Evolutionary conservation across 30 jellyfish, hydroid and myxozoan species (phyloP).

Genomic region (Pelagia noctiluca): DNA sequence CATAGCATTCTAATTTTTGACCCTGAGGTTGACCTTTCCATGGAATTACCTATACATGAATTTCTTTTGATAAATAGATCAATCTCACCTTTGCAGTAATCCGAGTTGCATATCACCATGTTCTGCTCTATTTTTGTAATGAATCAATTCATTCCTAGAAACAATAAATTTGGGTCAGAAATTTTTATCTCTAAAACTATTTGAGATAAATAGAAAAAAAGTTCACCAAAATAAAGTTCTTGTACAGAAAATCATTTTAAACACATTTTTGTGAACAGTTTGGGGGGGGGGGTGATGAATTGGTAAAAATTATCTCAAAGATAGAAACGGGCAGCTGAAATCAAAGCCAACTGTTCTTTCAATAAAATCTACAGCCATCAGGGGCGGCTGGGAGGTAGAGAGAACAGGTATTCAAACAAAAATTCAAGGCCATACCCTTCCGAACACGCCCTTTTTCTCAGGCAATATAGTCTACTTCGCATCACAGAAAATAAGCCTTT

Average conservation of each 20-base stretch:
- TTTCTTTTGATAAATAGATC: not conserved
- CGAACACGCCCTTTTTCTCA: no score
- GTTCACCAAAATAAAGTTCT: not conserved
- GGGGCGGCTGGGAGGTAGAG: no score
- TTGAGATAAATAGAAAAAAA: not conserved
- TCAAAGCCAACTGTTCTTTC: no score
- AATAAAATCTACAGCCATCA: no score
- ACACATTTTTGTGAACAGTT: not conserved
- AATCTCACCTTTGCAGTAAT: constrained; percentile 39
- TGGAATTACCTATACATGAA: no score
- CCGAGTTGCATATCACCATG: constrained; percentile 43
- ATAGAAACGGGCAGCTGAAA: no score
- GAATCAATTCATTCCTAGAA: constrained; percentile 38
- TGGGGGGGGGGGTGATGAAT: not conserved
- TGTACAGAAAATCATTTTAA: not conserved
- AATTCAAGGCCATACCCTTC: no score
- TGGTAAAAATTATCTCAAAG: not conserved
- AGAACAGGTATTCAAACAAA: no score
- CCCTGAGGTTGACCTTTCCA: no score
- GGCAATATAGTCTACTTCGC: no score
- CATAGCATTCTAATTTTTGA: no score
- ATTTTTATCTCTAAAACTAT: not conserved
- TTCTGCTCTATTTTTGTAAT: constrained; percentile 53
- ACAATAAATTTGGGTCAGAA: not conserved
- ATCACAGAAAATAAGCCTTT: no score